A percentile compares a stretch with the other conserved stretches of the same genome.
These are phyloP conservation scores for Theretra japonica DNA, from an alignment of 2,888 invertebrate species.

Conservation along the genomic window DNA sequence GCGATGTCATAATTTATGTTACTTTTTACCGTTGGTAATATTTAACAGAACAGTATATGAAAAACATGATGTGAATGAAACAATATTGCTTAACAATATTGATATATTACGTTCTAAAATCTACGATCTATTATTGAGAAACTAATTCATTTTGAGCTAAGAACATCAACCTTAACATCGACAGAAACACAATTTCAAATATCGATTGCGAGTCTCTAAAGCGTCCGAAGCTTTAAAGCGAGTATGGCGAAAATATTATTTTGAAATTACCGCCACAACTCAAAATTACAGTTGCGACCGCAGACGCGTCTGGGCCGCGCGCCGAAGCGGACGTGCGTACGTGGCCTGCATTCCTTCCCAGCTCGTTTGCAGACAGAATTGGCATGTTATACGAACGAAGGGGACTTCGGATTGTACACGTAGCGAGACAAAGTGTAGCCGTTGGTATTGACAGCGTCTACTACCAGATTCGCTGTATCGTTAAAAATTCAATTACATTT, in stretches of 20 bases:
- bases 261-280: slow-evolving; percentile 34
- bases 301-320: slow-evolving; percentile 40
- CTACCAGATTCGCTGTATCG: slow-evolving; percentile 51
- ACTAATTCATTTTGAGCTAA: neutral
- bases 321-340: slow-evolving; percentile 56
- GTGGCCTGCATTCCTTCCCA: slow-evolving; percentile 63
- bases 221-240: neutral
- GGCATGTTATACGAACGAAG: slow-evolving; percentile 58
- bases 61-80: too few relatives aligned
- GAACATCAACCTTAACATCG: neutral
- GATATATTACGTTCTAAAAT: too few relatives aligned
- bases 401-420: slow-evolving; percentile 66
- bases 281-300: slow-evolving; percentile 38
- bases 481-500: slow-evolving; percentile 14
- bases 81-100: too few relatives aligned
- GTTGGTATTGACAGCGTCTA: slow-evolving; percentile 56
- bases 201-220: neutral
- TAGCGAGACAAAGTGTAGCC: slow-evolving; percentile 61
- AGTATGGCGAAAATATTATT: slow-evolving; percentile 22
- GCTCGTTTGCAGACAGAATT: slow-evolving; percentile 66
- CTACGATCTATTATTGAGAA: neutral
- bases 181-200: neutral
- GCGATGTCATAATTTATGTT: neutral
- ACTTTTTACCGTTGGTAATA: neutral
- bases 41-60: too few relatives aligned